Evolutionary conservation across 2,888 invertebrate species (phyloP), one percentile per base, ranked within the genome.

Genomic region (Calameuta filiformis): DNA sequence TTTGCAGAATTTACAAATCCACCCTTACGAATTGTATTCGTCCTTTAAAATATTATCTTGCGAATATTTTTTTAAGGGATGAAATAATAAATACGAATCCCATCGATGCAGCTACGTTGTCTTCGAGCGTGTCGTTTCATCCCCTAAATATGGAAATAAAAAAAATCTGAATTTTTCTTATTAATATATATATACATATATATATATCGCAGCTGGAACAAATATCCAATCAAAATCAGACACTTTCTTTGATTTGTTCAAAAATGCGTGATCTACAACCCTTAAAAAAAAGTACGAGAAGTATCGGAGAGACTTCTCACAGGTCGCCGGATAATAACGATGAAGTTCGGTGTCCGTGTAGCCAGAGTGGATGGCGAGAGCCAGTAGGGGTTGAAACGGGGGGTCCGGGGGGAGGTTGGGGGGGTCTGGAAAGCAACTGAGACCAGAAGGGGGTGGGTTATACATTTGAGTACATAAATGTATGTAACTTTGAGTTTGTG

Each of bases 391-490:
- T 87, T 87, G 88, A 84, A 87, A 83, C 83, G 83, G 86, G 76
- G 35, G 35, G 35, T 35, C 3, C 56, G 78, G 56, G 35, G 68
- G 79, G 68, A 33, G 75, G 37, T 31, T 31, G 34, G 76, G 68
- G 69, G 76, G 68, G 35, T 33, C 3, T 75, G 84, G 87, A 86
- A 86, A 86, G 87, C 87, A 87, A 88, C 87, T 86, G 40, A 56
- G 88, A 85, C 83, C 87, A 84, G 83, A 84, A 82, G 84, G 85
- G 87, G 89, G 87, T 88, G 88, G 89, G 89, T 90, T 91, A 91
- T 90, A 90, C 90, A 90, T 91, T 89, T 91, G 89, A 90, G 91
- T 90, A 91, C 91, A 91, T 91, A 91, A 91, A 91, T 91, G 91
- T 91, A 91, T 90, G 91, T 91, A 91, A 91, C 90, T 90, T 90